phyloP scores from a whole-genome alignment of 2,113 vertebrate genomes.

The Alaudala cheleensis region DNA sequence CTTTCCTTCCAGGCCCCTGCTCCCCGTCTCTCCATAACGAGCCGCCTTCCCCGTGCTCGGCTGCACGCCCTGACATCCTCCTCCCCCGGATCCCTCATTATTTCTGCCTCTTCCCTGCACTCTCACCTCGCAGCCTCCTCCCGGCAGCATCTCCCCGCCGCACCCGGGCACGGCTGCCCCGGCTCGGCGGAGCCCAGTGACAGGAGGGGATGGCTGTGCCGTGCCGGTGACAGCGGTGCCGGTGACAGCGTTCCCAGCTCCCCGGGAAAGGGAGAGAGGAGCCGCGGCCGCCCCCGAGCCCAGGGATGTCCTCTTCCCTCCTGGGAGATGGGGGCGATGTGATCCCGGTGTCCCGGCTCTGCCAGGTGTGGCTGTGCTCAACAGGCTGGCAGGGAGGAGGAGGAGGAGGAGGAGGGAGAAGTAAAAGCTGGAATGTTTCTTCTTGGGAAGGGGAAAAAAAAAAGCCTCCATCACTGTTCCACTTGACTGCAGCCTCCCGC shows the following conservation, averaged over 20 bases:
- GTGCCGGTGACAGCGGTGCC: background rate
- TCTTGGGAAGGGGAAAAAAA: background rate
- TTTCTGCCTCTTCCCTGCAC: background rate
- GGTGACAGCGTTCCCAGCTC: background rate
- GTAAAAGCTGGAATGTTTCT: slow-evolving; percentile 15
- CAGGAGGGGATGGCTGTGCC: slow-evolving; percentile 6
- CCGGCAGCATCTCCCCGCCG: background rate
- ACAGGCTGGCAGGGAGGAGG: background rate
- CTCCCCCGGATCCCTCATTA: background rate
- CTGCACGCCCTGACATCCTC: background rate
- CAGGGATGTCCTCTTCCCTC: background rate
- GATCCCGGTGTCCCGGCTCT: background rate
- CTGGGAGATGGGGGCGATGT: background rate
- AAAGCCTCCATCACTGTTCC: slow-evolving; percentile 22
- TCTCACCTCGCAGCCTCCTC: background rate
- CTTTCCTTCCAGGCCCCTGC: background rate
- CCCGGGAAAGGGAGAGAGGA: background rate
- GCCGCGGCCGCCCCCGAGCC: background rate
- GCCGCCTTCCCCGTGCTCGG: background rate
- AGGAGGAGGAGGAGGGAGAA: background rate
- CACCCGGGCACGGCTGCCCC: background rate
- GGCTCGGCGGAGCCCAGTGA: slow-evolving; percentile 8
- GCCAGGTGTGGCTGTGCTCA: background rate
- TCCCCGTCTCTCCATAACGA: background rate
- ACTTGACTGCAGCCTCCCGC: slow-evolving; percentile 41